These are phyloP conservation scores for Clarias macrocephalus DNA, from an alignment of 2,113 vertebrate genomes.

Conservation along the genomic window DNA sequence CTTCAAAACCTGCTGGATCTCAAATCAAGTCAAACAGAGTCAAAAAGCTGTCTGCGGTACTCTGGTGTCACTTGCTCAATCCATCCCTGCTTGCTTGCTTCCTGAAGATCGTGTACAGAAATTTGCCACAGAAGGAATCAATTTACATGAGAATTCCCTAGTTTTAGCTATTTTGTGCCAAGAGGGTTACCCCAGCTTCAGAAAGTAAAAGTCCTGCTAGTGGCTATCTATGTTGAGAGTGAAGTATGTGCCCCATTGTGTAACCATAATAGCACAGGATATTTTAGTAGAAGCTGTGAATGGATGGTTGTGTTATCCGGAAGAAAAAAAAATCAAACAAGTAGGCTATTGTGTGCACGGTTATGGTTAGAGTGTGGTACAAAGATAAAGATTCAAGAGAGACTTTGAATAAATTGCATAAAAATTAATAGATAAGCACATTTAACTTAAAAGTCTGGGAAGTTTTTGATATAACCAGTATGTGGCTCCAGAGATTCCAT, in stretches of 20 bases:
- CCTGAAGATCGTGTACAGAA: too few relatives aligned
- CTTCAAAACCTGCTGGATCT: too few relatives aligned
- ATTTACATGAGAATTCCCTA: too few relatives aligned
- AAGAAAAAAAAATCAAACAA: neutral
- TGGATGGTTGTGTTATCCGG: neutral
- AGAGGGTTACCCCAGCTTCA: neutral
- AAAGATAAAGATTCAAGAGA: neutral
- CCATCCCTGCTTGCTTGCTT: too few relatives aligned
- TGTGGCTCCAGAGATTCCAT: neutral
- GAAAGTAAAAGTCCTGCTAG: neutral
- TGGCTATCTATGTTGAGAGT: neutral
- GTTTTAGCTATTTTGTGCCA: too few relatives aligned
- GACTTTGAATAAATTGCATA: neutral
- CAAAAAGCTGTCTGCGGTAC: too few relatives aligned
- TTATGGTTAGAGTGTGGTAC: neutral
- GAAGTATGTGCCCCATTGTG: neutral
- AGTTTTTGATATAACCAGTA: neutral
- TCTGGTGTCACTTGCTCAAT: too few relatives aligned
- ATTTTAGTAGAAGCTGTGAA: slow-evolving; percentile 6
- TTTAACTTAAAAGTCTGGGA: neutral
- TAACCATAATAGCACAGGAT: neutral
- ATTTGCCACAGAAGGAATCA: too few relatives aligned
- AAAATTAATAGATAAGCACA: neutral
- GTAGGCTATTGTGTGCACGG: neutral
- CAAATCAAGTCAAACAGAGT: too few relatives aligned